Base-by-base conservation (phyloP, 2,113 vertebrate genomes). In the Pyrgilauda ruficollis region DNA sequence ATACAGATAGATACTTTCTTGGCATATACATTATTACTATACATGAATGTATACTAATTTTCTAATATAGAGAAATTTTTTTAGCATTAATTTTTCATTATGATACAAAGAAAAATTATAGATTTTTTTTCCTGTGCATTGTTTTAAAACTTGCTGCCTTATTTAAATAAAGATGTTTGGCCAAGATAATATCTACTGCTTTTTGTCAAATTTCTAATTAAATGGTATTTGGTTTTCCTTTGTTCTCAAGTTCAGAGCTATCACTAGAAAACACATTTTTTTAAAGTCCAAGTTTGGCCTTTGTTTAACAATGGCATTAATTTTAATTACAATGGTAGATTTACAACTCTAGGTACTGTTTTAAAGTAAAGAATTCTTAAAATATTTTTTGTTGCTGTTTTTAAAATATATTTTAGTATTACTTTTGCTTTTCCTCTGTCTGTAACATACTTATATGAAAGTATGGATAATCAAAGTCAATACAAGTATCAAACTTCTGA, bases 1-100 rank as follows among this genome's bases (percentile, higher is more conserved):
- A 49, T n/a, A 76, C 21, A 43, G 39, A 33, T 5, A 55, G 43
- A 26, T n/a, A 41, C 5, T 67, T 76, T 44, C 21, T 87, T 4
- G 2, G 16, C 6, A 35, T 35, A 63, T 58, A 2, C 15, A 33
- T 73, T 76, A 28, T 62, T n/a, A 37, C 2, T 53, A 33, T 39
- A 27, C 8, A 8, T 10, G 19, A 56, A 84, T 0, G 0, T 61
- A 9, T 19, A 61, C 59, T 9, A 18, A 28, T 28, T 39, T 39
- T 28, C 24, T 39, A 24, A 13, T 4, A 53, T 12, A 44, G 4
- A 58, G 17, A 67, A 83, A 30, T 3, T 7, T 0, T 0, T 53
- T 41, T 39, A 26, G 13, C 4, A 10, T 11, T 47, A 43, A 20
- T 47, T 55, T 61, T 69, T 87, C 12, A 63, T 73, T 10, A 43